These are phyloP conservation scores for Peromyscus aztecus DNA, from an alignment of 2,797 vertebrate genomes.

Conservation along the genomic window DNA sequence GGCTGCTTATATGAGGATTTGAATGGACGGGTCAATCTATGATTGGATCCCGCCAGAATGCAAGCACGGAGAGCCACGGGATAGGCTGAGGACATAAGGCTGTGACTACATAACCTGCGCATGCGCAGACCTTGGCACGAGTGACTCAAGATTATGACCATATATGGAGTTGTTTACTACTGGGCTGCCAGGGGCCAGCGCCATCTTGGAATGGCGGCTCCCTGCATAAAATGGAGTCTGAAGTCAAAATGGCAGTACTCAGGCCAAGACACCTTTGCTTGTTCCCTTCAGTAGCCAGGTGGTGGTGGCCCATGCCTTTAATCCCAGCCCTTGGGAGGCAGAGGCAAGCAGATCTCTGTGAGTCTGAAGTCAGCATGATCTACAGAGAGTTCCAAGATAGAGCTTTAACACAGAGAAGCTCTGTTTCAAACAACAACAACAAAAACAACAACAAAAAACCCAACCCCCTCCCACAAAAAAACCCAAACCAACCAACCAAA, in stretches of 20 bases:
- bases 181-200: too few relatives aligned
- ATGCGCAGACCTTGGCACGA: too few relatives aligned
- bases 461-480: background rate
- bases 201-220: too few relatives aligned
- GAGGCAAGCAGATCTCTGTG: background rate
- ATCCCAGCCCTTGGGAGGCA: background rate
- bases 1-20: too few relatives aligned
- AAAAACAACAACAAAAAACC: background rate
- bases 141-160: too few relatives aligned
- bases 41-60: too few relatives aligned
- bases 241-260: background rate
- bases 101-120: too few relatives aligned
- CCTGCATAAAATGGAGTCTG: background rate
- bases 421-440: background rate
- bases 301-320: background rate
- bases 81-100: too few relatives aligned
- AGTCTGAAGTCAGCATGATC: background rate
- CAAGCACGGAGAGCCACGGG: too few relatives aligned
- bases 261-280: background rate
- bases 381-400: background rate
- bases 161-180: too few relatives aligned
- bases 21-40: too few relatives aligned
- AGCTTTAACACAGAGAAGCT: background rate
- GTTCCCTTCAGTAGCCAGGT: background rate
- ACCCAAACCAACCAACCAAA: background rate